Conservation (phyloP, 2,113 vertebrate genomes). For the Conger conger region DNA sequence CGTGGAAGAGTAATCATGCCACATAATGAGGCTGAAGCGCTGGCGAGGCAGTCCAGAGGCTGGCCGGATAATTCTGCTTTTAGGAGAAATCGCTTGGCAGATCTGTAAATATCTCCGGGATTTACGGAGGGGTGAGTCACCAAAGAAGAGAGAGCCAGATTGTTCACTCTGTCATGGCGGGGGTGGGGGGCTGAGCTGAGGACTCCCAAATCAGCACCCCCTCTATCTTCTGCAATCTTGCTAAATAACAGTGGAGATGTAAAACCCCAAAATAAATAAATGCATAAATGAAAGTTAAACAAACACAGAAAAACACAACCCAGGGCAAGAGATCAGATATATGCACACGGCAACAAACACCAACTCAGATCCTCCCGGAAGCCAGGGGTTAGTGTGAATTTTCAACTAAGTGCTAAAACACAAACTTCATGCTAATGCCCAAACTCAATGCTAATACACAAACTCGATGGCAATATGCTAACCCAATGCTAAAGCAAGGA, state of each 20-base stretch:
- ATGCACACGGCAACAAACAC: not conserved
- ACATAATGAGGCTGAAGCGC: not conserved
- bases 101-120: not conserved
- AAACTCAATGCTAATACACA: not conserved
- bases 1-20: not conserved
- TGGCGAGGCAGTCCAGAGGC: not conserved
- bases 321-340: not conserved
- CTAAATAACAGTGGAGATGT: not conserved
- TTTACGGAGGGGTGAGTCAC: not conserved
- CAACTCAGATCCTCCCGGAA: not conserved
- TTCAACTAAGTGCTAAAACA: not conserved
- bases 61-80: not conserved
- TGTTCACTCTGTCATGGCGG: not conserved
- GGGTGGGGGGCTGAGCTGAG: not conserved
- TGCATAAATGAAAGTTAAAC: not conserved
- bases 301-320: not conserved
- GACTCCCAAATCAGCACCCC: not conserved
- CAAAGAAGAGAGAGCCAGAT: not conserved
- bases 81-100: not conserved
- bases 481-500: too few species aligned
- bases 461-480: not conserved
- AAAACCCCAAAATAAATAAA: conserved; percentile 30
- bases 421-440: too few species aligned
- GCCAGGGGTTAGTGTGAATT: not conserved
- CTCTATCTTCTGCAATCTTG: not conserved